Percentiles rank a stretch among this genome's conserved stretches.
Evolutionary conservation across 2,888 invertebrate species (phyloP).

Genomic region (Gibbula magus): DNA sequence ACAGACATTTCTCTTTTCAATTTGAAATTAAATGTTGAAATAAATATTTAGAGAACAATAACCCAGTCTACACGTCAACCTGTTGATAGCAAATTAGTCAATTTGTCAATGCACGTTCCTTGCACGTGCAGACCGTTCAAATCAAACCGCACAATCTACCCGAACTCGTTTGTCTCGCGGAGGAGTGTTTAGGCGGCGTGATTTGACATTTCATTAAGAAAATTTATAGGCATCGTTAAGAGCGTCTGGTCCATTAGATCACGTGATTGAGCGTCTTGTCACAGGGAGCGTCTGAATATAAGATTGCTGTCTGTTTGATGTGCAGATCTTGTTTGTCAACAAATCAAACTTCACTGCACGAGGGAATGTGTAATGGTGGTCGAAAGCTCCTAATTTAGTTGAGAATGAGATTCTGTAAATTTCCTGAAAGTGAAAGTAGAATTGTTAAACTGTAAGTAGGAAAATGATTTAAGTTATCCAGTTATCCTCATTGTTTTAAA

Average conservation of each 20-base stretch:
- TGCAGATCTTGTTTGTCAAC: slow-evolving; percentile 12
- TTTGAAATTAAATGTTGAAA: no score
- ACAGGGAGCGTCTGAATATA: neutral
- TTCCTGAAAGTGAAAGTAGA: no score
- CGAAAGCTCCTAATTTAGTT: no score
- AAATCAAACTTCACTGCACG: neutral
- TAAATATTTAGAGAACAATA: no score
- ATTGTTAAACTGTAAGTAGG: no score
- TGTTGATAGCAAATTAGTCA: slow-evolving; percentile 19
- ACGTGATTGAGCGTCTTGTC: neutral
- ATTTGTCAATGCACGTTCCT: slow-evolving; percentile 1
- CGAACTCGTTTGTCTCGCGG: slow-evolving; percentile 13
- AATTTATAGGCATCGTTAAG: slow-evolving; percentile 10
- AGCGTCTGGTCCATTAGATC: slow-evolving; percentile 1
- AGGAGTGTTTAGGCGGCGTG: neutral
- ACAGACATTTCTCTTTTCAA: no score
- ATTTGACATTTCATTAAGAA: slow-evolving; percentile 5
- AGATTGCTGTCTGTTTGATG: neutral
- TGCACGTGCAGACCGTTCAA: slow-evolving; percentile 1
- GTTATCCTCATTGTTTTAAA: no score
- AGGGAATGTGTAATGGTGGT: no score
- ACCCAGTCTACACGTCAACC: neutral
- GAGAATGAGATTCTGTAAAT: no score
- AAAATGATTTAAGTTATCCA: no score
- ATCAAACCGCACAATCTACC: neutral